phyloP scores from a whole-genome alignment of 2,113 vertebrate species.

The Dromas ardeola region DNA sequence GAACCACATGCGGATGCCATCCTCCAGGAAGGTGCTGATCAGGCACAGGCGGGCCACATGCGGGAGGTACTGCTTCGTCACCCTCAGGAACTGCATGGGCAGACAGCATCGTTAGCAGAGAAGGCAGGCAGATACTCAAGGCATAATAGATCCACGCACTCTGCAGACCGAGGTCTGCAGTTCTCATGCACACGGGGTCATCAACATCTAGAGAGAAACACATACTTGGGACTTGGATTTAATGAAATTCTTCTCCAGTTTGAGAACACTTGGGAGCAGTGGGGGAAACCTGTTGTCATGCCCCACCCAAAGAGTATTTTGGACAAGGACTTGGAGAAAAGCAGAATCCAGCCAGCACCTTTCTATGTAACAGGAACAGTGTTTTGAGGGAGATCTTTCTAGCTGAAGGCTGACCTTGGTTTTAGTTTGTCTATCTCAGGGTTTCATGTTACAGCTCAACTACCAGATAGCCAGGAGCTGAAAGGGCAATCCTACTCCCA shows the following conservation, averaged over 20 bases:
- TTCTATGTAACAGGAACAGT: background rate
- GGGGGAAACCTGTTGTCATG: background rate
- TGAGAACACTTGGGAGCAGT: background rate
- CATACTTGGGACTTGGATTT: background rate
- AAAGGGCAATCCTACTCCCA: constrained; percentile 40
- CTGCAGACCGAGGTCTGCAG: background rate
- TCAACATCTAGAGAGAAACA: background rate
- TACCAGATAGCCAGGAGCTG: constrained; percentile 18
- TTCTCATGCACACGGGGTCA: background rate
- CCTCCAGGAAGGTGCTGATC: constrained; percentile 98
- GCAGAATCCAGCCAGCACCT: background rate
- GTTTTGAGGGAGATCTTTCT: background rate
- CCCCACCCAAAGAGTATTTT: background rate
- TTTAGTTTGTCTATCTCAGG: constrained; percentile 23
- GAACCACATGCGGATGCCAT: constrained; percentile 99
- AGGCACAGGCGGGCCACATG: constrained; percentile 94
- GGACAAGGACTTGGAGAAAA: background rate
- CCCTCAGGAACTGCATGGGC: constrained; percentile 86
- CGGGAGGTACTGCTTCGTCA: constrained; percentile 97
- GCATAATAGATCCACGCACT: background rate
- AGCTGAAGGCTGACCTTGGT: constrained; percentile 5
- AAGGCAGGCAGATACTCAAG: background rate
- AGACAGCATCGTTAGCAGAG: background rate
- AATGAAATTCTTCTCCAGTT: background rate
- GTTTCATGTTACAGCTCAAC: constrained; percentile 49